Conservation (phyloP, 2,888 invertebrate species). For the Drosophila sordidapex region DNA sequence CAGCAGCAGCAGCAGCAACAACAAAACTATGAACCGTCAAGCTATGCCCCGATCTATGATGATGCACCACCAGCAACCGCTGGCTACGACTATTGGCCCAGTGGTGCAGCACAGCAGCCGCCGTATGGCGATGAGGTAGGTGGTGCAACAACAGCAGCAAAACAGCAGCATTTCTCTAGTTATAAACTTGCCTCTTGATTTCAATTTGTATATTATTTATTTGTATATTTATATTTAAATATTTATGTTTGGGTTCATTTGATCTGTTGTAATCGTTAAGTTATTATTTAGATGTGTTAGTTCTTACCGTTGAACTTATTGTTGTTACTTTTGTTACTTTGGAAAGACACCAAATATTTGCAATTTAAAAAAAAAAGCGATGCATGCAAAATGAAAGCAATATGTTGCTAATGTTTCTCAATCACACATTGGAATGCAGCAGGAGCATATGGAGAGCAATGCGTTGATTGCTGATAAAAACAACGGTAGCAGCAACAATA, state of each 20-base stretch:
- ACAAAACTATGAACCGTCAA: not conserved
- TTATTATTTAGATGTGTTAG: slow-evolving; percentile 18
- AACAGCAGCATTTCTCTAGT: slow-evolving; percentile 20
- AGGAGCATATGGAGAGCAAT: slow-evolving; percentile 39
- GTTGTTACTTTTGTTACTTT: slow-evolving; percentile 22
- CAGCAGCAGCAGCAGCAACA: slow-evolving; percentile 23
- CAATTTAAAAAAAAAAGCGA: slow-evolving; percentile 24
- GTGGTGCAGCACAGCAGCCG: slow-evolving; percentile 62
- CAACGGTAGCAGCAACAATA: slow-evolving; percentile 26
- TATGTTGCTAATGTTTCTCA: slow-evolving; percentile 65
- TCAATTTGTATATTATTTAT: not conserved
- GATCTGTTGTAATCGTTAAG: slow-evolving; percentile 22
- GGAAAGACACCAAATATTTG: slow-evolving; percentile 25
- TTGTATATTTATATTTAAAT: not conserved
- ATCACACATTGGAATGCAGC: slow-evolving; percentile 60
- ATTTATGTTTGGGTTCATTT: slow-evolving; percentile 7
- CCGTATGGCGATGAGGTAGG: slow-evolving; percentile 72
- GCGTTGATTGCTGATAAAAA: slow-evolving; percentile 30
- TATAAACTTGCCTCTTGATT: slow-evolving; percentile 24
- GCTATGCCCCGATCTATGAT: slow-evolving; percentile 23
- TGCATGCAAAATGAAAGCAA: slow-evolving; percentile 39
- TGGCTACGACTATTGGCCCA: slow-evolving; percentile 75
- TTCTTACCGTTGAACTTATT: slow-evolving; percentile 3
- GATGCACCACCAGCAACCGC: slow-evolving; percentile 28
- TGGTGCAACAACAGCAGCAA: slow-evolving; percentile 18